A percentile compares a stretch with the other conserved stretches of the same genome.
phyloP scores from a whole-genome alignment of 2,888 invertebrate species.

The Pyrochroa serraticornis region DNA sequence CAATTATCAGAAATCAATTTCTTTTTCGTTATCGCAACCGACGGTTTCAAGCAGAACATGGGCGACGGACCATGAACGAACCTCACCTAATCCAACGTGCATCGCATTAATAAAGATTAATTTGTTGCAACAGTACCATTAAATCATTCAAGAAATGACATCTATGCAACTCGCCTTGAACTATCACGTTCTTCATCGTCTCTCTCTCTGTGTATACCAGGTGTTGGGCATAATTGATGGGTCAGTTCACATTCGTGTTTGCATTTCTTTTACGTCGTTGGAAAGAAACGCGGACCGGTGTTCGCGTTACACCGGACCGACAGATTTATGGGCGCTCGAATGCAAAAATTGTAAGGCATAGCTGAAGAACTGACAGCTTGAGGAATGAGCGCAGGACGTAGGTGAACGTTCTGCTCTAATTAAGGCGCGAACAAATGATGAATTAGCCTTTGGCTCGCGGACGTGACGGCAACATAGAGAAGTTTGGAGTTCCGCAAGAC shows the following conservation, averaged over 20 bases:
- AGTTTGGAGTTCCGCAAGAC: no score
- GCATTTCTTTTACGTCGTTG: constrained; percentile 32
- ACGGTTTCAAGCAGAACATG: constrained; percentile 13
- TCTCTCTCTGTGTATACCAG: constrained; percentile 40
- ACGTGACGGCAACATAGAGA: no score
- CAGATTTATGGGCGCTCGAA: constrained; percentile 21
- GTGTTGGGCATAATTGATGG: constrained; percentile 51
- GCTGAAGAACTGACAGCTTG: no score
- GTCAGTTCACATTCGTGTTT: constrained; percentile 37
- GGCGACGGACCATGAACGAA: constrained; percentile 38
- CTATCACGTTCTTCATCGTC: constrained; percentile 53
- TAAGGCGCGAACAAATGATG: no score
- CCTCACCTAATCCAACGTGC: constrained; percentile 41
- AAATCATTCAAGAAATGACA: constrained; percentile 54
- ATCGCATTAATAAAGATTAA: constrained; percentile 47
- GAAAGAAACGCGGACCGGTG: constrained; percentile 18
- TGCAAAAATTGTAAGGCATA: constrained; percentile 6
- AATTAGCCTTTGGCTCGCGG: no score
- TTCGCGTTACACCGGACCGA: constrained; percentile 7
- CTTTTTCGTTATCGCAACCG: constrained; percentile 16
- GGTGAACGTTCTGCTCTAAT: neutral
- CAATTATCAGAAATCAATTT: constrained; percentile 30
- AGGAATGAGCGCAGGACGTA: neutral
- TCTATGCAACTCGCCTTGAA: constrained; percentile 54
- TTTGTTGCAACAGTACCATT: constrained; percentile 47